Base-by-base conservation (phyloP, 2,797 vertebrate genomes). In the Enteromius viviparus region DNA sequence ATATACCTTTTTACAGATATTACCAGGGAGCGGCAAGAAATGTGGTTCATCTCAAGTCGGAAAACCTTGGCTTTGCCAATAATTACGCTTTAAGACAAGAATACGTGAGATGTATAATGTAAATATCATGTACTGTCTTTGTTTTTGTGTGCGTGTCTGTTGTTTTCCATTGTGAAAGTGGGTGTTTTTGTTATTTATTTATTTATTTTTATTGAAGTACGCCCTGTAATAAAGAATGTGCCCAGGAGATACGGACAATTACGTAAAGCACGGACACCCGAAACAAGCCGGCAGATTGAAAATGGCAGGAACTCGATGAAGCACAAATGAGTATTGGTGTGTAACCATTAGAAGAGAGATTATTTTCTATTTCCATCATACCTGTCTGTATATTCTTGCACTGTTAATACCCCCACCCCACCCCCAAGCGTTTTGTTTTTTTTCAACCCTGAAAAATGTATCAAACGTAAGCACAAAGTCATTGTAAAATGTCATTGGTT, bases 381-480 rank as follows among this genome's bases (percentile, higher is more conserved):
- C 86, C 83, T 51, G 84, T 92, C 89, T 91, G 89, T 90, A 88
- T 87, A 87, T 91, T 90, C 80, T 86, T 84, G 84, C 89, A 89
- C 85, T 87, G 85, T 84, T 91, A 90, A 86, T n/a, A n/a, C 85
- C 21, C 4, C 10, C 51, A 79, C 78, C 85, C 9, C 0, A 15
- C 9, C 4, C 19, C 10, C n/a, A 68, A 85, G 83, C 74, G 79
- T 86, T 84, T 89, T 90, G n/a, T n/a, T n/a, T n/a, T 89, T 90
- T 34, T 34, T 3, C 86, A 91, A 88, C 87, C 90, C 78, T 82
- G 83, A 90, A 88, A 40, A 91, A 89, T 84, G 88, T 90, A 89
- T 85, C 87, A 93, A 83, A 91, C 89, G 89, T 93, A 95, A 95
- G 94, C 95, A 95, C 95, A 95, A 95, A 96, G 95, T 95, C 94